phyloP scores from a whole-genome alignment of 2,113 vertebrate genomes.

The Notarius lentiginosus region DNA sequence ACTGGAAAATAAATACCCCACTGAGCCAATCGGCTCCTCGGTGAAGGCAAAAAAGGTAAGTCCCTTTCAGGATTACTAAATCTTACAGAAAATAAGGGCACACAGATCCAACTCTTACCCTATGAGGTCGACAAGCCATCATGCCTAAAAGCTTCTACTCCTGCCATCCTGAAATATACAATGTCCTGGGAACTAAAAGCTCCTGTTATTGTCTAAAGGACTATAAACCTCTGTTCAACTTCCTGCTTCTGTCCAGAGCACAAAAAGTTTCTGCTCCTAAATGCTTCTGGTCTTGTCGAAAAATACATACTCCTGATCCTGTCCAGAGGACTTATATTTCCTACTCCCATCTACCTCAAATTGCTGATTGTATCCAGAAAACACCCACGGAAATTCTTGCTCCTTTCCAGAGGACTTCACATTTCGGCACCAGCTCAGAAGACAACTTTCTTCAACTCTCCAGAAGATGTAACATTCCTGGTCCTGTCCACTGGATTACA shows the following conservation, averaged over 20 bases:
- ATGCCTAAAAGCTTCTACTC: neutral
- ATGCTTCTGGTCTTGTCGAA: neutral
- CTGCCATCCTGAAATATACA: neutral
- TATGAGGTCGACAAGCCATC: neutral
- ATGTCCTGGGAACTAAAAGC: neutral
- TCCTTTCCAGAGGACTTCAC: neutral
- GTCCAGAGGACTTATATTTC: neutral
- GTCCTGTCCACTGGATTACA: neutral
- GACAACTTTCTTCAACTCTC: neutral
- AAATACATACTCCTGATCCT: neutral
- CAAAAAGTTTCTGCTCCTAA: neutral
- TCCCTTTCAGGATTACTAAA: neutral
- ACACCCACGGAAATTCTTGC: neutral
- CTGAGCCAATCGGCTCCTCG: neutral
- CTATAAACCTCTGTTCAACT: neutral
- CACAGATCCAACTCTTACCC: neutral
- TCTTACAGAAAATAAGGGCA: neutral
- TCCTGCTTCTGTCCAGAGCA: neutral
- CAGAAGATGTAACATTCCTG: neutral
- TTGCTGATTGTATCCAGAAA: neutral
- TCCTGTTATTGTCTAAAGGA: neutral
- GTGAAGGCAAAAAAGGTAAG: neutral
- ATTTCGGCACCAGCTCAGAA: neutral
- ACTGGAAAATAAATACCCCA: slow-evolving; percentile 9
- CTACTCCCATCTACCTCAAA: neutral